phyloP scores from a whole-genome alignment of 1,140 invertebrate species.

The Pemphigus obesinymphae region DNA sequence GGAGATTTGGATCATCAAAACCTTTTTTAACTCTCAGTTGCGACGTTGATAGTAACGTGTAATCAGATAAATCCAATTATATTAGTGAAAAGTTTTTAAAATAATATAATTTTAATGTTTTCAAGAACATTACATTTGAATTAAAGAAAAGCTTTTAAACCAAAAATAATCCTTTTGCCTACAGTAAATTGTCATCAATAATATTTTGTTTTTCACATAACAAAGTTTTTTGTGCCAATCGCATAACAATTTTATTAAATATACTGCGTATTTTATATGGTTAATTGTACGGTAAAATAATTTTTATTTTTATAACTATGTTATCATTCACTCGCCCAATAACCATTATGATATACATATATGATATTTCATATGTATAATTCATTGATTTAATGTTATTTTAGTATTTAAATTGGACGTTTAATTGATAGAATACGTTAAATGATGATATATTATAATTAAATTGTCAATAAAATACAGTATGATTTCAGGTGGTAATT shows the following conservation, averaged over 20 bases:
- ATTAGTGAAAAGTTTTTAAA: too few species aligned
- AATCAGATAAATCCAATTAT: too few species aligned
- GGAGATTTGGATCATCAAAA: too few species aligned
- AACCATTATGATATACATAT: too few species aligned
- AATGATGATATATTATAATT: not conserved
- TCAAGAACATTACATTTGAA: too few species aligned
- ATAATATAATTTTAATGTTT: too few species aligned
- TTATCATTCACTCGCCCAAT: not conserved
- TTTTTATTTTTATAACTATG: not conserved
- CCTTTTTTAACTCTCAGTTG: too few species aligned
- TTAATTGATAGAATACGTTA: not conserved
- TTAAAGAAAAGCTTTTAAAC: constrained; percentile 6
- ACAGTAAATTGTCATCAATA: not conserved
- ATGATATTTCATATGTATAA: too few species aligned
- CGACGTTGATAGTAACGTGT: too few species aligned
- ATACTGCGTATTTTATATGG: not conserved
- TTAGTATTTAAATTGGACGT: not conserved
- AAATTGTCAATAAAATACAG: too few species aligned
- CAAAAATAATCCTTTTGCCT: not conserved
- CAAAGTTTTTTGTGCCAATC: not conserved
- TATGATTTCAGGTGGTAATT: too few species aligned
- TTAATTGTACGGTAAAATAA: not conserved
- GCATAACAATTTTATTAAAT: not conserved
- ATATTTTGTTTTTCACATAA: not conserved
- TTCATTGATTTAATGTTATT: not conserved